Evolutionary conservation across 2,888 invertebrate species (phyloP), one percentile per base, ranked within the genome.

Genomic region (Ormia ochracea): DNA sequence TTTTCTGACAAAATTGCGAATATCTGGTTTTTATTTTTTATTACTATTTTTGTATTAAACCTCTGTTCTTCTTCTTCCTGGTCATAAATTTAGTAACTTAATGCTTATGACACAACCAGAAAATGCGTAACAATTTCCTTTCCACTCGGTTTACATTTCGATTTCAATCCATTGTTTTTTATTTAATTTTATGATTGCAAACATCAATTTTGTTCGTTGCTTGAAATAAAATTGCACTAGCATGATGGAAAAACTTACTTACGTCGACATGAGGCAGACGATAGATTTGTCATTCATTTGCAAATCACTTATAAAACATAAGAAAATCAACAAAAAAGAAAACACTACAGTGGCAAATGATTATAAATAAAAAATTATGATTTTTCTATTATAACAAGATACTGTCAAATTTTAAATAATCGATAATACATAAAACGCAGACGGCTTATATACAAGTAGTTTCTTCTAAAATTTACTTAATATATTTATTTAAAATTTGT

Each of bases 51-150:
- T 43, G 31, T 56, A 48, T 17, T 17, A 28, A 26, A n/a, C 9
- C 17, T 1, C n/a, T n/a, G n/a, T n/a, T 17, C 3, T 26, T 19
- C 43, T 36, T 56, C 48, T 63, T 31, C n/a, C 66, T 61, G 66
- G 38, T 38, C 68, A 68, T 78, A 79, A 79, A 79, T 74, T 63
- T 74, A 28, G 65, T 43, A 65, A 58, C 69, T 69, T 70, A 59
- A 63, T 59, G 74, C 73, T 79, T 79, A 74, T 69, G 74, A 50
- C 74, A 79, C 58, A 58, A 65, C 41, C 74, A 79, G 78, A 78
- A 58, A 65, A 72, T 59, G 33, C n/a, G 17, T 70, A 50, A 58
- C 21, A 28, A 66, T 38, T 28, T 48, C 12, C 26, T 23, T 45
- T 23, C 28, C 58, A 7, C 41, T 52, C n/a, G 9, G 41, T 33